Evolutionary conservation across 2,113 vertebrate genomes (phyloP), one percentile per base, ranked within the genome.

Genomic region (Cynocephalus volans): DNA sequence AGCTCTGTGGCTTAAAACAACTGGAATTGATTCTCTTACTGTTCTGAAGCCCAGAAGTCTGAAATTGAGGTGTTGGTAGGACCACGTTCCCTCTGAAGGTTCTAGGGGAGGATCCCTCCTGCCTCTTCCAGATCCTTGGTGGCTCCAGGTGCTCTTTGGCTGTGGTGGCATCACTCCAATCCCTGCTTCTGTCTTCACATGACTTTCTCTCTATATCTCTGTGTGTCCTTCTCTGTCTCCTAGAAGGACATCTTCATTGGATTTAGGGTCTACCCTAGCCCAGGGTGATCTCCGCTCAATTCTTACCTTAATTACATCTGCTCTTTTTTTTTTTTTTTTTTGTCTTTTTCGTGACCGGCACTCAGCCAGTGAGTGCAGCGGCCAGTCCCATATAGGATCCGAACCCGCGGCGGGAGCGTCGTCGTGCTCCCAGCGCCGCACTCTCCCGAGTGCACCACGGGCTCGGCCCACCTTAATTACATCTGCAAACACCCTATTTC

Each of bases 151-250:
- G 0, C 9, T 50, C 62, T 9, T 26, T n/a, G 19, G 56, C 28
- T 23, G 21, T 18, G 56, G 28, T 2, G 0, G 1, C 21, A 3
- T 33, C 7, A 18, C 41, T 60, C 86, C 28, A 8, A 3, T 14
- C 36, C 45, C 70, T 21, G 23, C 31, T 31, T 9, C 54, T 4
- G 54, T 45, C 50, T 69, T 69, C 60, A 21, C 5, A 3, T 0
- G 11, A 6, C 73, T 15, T 13, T 6, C 36, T 4, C 24, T 45
- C 73, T 28, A 33, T 50, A 33, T 41, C 15, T 60, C 36, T 33
- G n/a, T 7, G 18, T 58, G 17, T 31, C 19, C n/a, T 48, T 36
- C 7, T 18, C 8, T 10, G 50, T 24, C 76, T 70, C 50, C 18
- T 8, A 24, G 1, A 24, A 58, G 70, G 81, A 77, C 70, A 4